Evolutionary conservation across 2,888 invertebrate genomes (phyloP).

Genomic region (Amblyteles armatorius): DNA sequence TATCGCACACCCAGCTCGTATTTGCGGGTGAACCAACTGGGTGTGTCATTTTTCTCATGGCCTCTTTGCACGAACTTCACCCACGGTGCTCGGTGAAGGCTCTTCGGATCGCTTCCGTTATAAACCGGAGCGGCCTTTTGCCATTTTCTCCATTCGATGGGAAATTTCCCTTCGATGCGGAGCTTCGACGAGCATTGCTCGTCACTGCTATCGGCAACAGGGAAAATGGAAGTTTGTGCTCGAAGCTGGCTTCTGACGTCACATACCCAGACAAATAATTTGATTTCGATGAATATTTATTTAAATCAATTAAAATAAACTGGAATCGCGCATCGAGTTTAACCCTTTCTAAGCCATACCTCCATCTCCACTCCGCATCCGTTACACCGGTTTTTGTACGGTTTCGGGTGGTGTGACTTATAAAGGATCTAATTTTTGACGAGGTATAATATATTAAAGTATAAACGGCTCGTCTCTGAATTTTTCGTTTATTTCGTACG

Average conservation of each 20-base stretch:
- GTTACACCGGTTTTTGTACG: no score
- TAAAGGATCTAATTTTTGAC: neutral
- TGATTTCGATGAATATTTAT: no score
- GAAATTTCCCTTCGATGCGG: neutral
- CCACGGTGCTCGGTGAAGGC: neutral
- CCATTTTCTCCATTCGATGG: neutral
- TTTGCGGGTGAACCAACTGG: constrained; percentile 15
- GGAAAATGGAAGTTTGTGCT: no score
- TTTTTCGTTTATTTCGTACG: no score
- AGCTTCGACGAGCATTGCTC: neutral
- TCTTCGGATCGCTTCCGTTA: neutral
- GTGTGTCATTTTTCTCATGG: neutral
- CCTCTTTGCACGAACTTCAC: no score
- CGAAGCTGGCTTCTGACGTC: no score
- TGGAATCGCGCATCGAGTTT: constrained; percentile 21
- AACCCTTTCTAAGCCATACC: no score
- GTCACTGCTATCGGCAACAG: no score
- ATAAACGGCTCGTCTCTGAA: neutral
- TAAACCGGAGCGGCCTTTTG: neutral
- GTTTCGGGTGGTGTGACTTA: no score
- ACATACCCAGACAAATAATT: no score
- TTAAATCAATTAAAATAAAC: neutral
- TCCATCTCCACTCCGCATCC: no score
- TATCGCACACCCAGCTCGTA: neutral
- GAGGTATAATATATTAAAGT: neutral